A percentile compares a stretch with the other conserved stretches of the same genome.
Conservation (phyloP, 2,888 invertebrate genomes). For the Drosophila prostipennis region DNA sequence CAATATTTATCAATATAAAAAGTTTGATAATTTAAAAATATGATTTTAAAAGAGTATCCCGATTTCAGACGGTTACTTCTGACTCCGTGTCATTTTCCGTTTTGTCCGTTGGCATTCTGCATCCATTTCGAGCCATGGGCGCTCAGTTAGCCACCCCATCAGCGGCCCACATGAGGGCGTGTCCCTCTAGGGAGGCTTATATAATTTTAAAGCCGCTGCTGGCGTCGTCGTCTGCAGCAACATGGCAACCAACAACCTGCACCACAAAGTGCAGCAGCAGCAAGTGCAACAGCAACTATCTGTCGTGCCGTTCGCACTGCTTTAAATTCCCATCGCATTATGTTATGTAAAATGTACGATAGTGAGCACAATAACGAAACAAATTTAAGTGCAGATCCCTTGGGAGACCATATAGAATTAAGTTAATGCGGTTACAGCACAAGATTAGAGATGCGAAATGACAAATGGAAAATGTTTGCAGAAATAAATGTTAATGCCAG, state of each 20-base stretch:
- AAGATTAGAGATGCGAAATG: slow-evolving; percentile 7
- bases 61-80: no score
- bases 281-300: no score
- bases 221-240: slow-evolving; percentile 14
- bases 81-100: no score
- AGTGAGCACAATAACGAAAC: slow-evolving; percentile 15
- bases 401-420: slow-evolving; percentile 14
- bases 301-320: slow-evolving; percentile 26
- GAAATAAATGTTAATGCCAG: slow-evolving; percentile 14
- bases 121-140: slow-evolving; percentile 15
- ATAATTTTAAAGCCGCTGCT: slow-evolving; percentile 65
- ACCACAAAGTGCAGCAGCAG: slow-evolving; percentile 5
- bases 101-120: slow-evolving; percentile 4
- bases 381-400: slow-evolving; percentile 46
- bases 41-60: no score
- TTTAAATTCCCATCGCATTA: slow-evolving; percentile 68
- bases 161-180: slow-evolving; percentile 17
- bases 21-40: no score
- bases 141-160: slow-evolving; percentile 10
- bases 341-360: slow-evolving; percentile 57
- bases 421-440: slow-evolving; percentile 22
- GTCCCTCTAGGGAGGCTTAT: slow-evolving; percentile 50
- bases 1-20: no score
- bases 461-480: not conserved
- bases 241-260: slow-evolving; percentile 6